Evolutionary conservation across 2,888 invertebrate species (phyloP).

Genomic region (Ceriagrion tenellum): DNA sequence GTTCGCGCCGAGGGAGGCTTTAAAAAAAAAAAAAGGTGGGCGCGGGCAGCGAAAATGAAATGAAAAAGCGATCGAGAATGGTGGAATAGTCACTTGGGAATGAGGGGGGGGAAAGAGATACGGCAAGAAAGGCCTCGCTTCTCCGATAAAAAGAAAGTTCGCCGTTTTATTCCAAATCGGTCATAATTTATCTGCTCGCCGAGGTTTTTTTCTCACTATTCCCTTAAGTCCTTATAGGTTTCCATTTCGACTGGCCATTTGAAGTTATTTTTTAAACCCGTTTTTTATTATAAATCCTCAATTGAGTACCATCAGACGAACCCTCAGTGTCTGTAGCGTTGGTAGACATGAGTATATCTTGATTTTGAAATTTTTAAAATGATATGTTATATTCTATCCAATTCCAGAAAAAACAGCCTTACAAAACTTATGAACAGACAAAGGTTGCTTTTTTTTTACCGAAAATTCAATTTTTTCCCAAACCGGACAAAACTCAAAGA

Average conservation of each 20-base stretch:
- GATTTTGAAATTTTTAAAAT: neutral
- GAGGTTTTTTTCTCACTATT: neutral
- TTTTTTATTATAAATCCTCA: neutral
- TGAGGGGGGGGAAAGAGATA: neutral
- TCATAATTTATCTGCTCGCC: neutral
- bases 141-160: neutral
- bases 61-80: neutral
- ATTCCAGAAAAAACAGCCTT: too few relatives aligned
- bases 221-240: neutral
- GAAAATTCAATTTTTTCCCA: too few relatives aligned
- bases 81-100: neutral
- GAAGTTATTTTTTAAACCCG: neutral
- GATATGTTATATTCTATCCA: too few relatives aligned
- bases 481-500: too few relatives aligned
- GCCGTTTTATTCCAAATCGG: neutral
- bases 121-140: neutral
- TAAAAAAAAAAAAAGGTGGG: conserved; percentile 21
- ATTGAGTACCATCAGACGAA: neutral
- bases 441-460: too few relatives aligned
- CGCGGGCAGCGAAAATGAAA: conserved; percentile 12
- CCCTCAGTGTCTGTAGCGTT: neutral
- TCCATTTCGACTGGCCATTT: too few relatives aligned
- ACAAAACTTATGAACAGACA: too few relatives aligned
- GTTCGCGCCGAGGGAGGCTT: neutral
- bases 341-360: neutral